phyloP scores from a whole-genome alignment of 1,140 invertebrate genomes.

The Anastrepha obliqua region DNA sequence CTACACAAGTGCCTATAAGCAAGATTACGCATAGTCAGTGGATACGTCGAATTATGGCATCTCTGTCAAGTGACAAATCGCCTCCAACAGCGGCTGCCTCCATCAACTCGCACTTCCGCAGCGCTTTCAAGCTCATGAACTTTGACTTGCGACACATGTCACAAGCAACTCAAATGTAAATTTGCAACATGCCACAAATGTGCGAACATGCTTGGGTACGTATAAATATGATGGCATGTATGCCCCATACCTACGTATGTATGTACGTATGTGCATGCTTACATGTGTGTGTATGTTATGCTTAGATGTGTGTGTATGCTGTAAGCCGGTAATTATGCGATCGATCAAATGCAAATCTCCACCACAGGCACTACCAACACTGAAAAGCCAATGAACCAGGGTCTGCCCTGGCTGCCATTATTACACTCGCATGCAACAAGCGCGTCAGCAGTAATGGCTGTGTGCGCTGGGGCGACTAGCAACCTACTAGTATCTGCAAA shows the following conservation, averaged over 20 bases:
- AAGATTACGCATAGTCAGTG: not conserved
- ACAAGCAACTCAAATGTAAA: constrained; percentile 14
- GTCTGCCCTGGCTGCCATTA: too few relatives aligned
- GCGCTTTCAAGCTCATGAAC: not conserved
- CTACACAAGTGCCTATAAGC: too few relatives aligned
- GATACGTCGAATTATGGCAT: not conserved
- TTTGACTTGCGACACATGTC: constrained; percentile 42
- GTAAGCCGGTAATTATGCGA: constrained; percentile 32
- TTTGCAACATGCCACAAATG: not conserved
- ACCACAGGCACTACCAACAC: not conserved
- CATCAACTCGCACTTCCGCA: not conserved
- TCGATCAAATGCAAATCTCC: constrained; percentile 45
- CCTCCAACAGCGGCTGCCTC: not conserved
- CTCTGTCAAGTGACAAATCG: constrained; percentile 22
- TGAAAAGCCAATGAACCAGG: constrained; percentile 4
- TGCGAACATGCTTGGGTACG: not conserved
- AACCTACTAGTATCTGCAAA: not conserved
- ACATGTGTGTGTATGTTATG: not conserved
- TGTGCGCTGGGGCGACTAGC: not conserved
- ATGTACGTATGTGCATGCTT: not conserved
- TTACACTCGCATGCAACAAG: not conserved
- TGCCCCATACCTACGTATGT: not conserved
- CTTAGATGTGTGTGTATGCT: not conserved
- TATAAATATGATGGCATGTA: not conserved
- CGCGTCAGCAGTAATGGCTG: not conserved